phyloP scores from a whole-genome alignment of 1,140 invertebrate genomes.

The Lepidotrigona ventralis region DNA sequence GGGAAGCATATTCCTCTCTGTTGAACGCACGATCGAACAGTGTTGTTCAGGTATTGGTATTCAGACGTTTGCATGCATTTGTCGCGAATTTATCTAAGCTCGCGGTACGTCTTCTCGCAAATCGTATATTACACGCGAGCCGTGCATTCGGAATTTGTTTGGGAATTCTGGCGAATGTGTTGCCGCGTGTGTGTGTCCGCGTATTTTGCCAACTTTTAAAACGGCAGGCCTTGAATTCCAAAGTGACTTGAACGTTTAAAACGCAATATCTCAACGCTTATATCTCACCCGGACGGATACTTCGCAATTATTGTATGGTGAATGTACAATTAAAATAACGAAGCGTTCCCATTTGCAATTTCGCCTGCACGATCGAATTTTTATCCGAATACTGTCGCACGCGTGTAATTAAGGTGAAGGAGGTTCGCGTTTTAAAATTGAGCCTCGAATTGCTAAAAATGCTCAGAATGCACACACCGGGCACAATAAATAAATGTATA shows the following conservation, averaged over 20 bases:
- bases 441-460: too few species aligned
- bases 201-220: neutral
- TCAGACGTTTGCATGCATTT: constrained; percentile 21
- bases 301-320: neutral
- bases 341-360: neutral
- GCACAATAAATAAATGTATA: too few species aligned
- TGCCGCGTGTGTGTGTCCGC: neutral
- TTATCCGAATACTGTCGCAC: neutral
- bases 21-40: constrained; percentile 7
- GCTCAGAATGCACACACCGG: too few species aligned
- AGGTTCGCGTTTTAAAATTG: neutral
- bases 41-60: constrained; percentile 7
- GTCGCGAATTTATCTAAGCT: constrained; percentile 32
- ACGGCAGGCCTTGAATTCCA: neutral
- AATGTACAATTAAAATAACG: neutral
- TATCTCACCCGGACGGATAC: neutral
- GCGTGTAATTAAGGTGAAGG: neutral
- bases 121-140: constrained; percentile 25
- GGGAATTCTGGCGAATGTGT: neutral
- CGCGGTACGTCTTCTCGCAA: constrained; percentile 20
- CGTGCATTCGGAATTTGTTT: constrained; percentile 21
- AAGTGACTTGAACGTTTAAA: neutral
- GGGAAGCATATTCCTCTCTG: neutral
- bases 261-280: too few species aligned
- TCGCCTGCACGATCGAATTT: neutral